Evolutionary conservation across 2,113 vertebrate genomes (phyloP).

Genomic region (Lipotes vexillifer): DNA sequence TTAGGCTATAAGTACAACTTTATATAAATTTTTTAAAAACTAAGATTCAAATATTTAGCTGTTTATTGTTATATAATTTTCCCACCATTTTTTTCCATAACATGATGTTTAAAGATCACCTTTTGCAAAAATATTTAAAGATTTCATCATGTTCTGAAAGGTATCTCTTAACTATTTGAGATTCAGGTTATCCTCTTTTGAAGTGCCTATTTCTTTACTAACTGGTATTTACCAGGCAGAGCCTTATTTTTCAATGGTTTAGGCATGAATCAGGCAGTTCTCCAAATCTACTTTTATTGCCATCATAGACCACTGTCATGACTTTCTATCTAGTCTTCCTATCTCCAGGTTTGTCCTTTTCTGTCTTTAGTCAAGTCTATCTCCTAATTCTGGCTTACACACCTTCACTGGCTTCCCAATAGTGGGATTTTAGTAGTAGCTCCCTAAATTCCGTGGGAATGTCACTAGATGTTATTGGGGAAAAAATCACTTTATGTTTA

Average conservation of each 20-base stretch:
- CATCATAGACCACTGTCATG: background rate
- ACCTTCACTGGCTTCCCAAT: background rate
- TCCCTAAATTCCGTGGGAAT: background rate
- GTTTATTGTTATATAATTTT: background rate
- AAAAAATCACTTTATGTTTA: background rate
- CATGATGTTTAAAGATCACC: background rate
- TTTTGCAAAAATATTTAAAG: background rate
- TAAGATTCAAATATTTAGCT: slow-evolving; percentile 25
- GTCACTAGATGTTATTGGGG: background rate
- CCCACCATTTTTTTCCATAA: background rate
- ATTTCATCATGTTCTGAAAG: slow-evolving; percentile 6
- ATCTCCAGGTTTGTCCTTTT: background rate
- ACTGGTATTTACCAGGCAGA: background rate
- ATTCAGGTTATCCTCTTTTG: background rate
- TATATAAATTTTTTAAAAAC: slow-evolving; percentile 7
- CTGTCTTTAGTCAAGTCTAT: background rate
- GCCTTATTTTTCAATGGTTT: background rate
- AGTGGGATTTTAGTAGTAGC: background rate
- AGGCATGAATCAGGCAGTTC: background rate
- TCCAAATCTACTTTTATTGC: background rate
- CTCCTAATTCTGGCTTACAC: background rate
- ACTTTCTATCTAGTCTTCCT: background rate
- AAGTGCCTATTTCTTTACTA: background rate
- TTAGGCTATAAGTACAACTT: background rate
- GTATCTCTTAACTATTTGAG: background rate